Conservation (phyloP, 1,140 invertebrate genomes). For the Anagrus nilaparvatae region DNA sequence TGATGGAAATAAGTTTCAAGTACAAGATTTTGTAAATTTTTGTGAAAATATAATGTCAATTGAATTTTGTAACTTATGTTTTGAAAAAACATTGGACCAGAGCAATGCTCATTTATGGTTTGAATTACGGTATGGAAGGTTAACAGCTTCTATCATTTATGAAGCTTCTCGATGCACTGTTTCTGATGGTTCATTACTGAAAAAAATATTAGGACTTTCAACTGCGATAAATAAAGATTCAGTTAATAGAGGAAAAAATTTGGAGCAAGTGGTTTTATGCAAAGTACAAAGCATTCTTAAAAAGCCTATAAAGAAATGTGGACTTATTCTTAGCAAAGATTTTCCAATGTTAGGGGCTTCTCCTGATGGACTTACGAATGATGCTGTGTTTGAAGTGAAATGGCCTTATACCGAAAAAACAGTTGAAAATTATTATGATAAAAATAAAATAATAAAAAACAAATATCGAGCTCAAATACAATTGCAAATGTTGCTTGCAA, state of each 20-base stretch:
- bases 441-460: constrained; percentile 26
- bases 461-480: constrained; percentile 31
- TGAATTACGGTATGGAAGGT: constrained; percentile 24
- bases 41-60: too few relatives aligned
- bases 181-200: constrained; percentile 15
- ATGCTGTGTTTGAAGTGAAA: constrained; percentile 42
- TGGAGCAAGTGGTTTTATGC: constrained; percentile 18
- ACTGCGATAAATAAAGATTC: constrained; percentile 21
- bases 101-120: constrained; percentile 20
- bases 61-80: too few relatives aligned
- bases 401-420: constrained; percentile 35
- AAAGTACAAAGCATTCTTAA: constrained; percentile 7
- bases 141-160: constrained; percentile 34
- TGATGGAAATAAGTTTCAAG: too few relatives aligned
- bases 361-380: constrained; percentile 38
- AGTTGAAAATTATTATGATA: constrained; percentile 31
- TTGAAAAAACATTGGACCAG: constrained; percentile 21
- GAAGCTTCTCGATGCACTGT: constrained; percentile 25
- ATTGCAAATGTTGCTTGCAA: constrained; percentile 39
- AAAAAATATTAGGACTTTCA: constrained; percentile 19
- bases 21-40: too few relatives aligned
- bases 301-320: constrained; percentile 10
- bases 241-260: constrained; percentile 26
- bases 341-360: constrained; percentile 30
- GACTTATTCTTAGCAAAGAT: constrained; percentile 15